Evolutionary conservation across 2,888 invertebrate genomes (phyloP).

Genomic region (Calameuta idolon): DNA sequence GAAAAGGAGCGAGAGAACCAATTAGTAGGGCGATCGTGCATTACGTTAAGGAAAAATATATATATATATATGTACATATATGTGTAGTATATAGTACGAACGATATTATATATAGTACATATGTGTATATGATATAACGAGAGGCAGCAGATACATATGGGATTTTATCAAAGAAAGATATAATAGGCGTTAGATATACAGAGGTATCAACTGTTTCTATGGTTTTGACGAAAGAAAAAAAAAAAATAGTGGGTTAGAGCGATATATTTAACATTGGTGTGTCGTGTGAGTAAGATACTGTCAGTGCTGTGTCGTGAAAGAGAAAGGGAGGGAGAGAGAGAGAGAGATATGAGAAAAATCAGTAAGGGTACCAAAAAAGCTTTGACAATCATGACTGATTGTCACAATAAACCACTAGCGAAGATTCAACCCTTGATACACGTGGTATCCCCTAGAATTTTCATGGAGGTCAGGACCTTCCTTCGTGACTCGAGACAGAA

Average conservation of each 20-base stretch:
- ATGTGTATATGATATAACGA: neutral
- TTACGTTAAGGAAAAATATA: neutral
- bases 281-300: slow-evolving; percentile 40
- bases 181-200: neutral
- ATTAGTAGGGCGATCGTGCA: neutral
- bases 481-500: neutral
- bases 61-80: neutral
- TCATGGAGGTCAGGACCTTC: neutral
- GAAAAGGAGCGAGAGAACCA: slow-evolving; percentile 4
- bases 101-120: neutral
- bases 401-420: neutral
- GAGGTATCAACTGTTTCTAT: neutral
- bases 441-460: neutral
- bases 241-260: slow-evolving; percentile 26
- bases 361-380: neutral
- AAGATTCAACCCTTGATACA: neutral
- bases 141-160: neutral
- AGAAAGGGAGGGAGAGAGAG: neutral
- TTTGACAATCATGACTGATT: neutral
- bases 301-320: slow-evolving; percentile 31
- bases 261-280: slow-evolving; percentile 35
- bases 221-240: slow-evolving; percentile 24
- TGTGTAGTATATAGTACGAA: neutral
- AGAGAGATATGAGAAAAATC: neutral
- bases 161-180: neutral